A percentile compares a stretch with the other conserved stretches of the same genome.
Evolutionary conservation across 2,113 vertebrate genomes (phyloP).

Genomic region (Eira barbara): DNA sequence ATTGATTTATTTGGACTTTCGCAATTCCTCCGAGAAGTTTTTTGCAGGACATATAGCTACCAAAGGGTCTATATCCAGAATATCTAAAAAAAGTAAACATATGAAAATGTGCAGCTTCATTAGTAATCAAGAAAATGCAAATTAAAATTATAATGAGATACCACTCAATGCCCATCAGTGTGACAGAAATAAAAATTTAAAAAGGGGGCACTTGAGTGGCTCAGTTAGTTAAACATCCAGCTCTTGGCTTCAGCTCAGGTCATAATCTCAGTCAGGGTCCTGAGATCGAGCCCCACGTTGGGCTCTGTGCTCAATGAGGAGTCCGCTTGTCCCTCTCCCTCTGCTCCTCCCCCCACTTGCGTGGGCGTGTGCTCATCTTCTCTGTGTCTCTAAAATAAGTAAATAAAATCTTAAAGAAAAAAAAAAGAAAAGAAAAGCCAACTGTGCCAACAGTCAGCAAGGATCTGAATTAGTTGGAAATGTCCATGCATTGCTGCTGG

Average conservation of each 20-base stretch:
- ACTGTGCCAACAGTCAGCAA: neutral
- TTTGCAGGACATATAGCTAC: neutral
- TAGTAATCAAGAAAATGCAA: neutral
- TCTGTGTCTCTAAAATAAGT: neutral
- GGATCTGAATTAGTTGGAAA: neutral
- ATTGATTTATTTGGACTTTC: neutral
- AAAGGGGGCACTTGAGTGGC: neutral
- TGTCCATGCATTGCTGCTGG: fast-evolving
- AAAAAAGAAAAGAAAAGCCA: neutral
- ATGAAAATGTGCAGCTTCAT: neutral
- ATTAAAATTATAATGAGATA: neutral
- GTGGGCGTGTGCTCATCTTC: too few species aligned
- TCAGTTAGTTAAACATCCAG: neutral
- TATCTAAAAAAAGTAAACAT: neutral
- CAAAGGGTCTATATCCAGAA: neutral
- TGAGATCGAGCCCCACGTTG: neutral
- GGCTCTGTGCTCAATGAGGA: neutral
- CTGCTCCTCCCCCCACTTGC: neutral
- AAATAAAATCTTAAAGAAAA: neutral
- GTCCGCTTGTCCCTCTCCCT: neutral
- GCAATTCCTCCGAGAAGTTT: neutral
- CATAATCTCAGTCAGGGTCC: neutral
- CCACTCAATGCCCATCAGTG: neutral
- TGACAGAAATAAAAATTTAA: neutral
- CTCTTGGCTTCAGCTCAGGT: neutral